Base-by-base conservation (phyloP, 1,140 invertebrate genomes). In the Bombus confusus region DNA sequence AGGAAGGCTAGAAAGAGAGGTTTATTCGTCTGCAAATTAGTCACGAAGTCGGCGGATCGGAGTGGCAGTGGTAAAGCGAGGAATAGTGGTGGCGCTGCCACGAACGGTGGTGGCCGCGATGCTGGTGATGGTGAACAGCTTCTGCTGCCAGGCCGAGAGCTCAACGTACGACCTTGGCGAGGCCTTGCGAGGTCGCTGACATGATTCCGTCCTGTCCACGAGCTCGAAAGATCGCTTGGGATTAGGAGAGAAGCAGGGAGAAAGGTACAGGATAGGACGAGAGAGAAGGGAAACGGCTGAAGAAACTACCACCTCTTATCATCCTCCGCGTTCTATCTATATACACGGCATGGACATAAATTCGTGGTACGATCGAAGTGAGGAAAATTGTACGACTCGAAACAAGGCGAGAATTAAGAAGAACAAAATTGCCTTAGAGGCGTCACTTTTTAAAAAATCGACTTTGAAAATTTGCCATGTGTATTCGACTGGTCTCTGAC, bases 111-210 rank as follows among this genome's bases (percentile, higher is more conserved):
- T 89, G 47, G 47, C 22, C 34, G 34, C 34, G 34, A 69, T 75
- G 88, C 83, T 88, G 89, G 91, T 87, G 88, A 90, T 92, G 91
- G 87, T 91, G 91, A 93, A 92, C 91, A 93, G 91, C 93, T 93
- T 91, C 92, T 91, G 90, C 92, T 93, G 89, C 90, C 83, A 89
- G 71, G 83, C 91, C 86, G 91, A 90, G 93, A 91, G 93, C 94
- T 95, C 93, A 95, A 94, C 91, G 94, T 93, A 94, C 94, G 94
- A 92, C 95, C 95, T 95, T 95, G 94, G 93, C 81, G 92, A 91
- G 94, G 91, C 94, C 94, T 94, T 94, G 94, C 92, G 91, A 93
- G 94, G 93, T 95, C 94, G 91, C 93, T 93, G 94, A 95, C 95
- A 93, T 94, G 93, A 93, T 93, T 92, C 91, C 90, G 85, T 92